Conservation (phyloP, 2,113 vertebrate species). For the Phyllostomus discolor region DNA sequence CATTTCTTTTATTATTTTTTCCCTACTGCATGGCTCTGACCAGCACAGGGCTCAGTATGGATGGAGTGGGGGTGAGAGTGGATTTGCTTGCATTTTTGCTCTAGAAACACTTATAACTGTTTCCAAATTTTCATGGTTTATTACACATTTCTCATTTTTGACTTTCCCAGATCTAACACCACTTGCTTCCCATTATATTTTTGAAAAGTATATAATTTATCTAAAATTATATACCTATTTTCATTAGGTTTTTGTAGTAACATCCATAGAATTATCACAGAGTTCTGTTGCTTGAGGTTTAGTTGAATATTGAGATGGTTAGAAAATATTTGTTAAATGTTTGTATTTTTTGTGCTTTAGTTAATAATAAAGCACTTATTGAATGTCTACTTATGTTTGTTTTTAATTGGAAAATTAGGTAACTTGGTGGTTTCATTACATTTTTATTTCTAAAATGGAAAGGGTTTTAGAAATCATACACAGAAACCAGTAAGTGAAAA, state of each 20-base stretch:
- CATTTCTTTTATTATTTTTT: neutral
- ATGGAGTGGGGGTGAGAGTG: neutral
- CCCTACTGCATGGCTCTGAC: neutral
- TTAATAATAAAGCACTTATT: neutral
- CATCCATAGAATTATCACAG: conserved; percentile 56
- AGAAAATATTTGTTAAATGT: conserved; percentile 58
- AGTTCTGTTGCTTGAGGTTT: conserved; percentile 76
- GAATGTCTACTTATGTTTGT: neutral
- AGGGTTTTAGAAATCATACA: neutral
- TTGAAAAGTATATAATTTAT: neutral
- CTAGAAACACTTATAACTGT: neutral
- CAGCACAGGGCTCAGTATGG: neutral
- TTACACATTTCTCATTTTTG: neutral
- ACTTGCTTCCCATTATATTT: neutral
- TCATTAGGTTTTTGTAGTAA: neutral
- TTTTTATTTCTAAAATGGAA: neutral
- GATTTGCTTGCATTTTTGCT: neutral
- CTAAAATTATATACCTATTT: neutral
- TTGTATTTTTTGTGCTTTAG: conserved; percentile 21
- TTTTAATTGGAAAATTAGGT: neutral
- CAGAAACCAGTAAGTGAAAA: neutral
- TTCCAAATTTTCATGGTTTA: neutral
- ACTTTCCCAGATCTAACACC: neutral
- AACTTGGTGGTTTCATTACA: neutral
- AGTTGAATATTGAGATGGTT: conserved; percentile 73